These are phyloP conservation scores for Diaperis boleti DNA, from an alignment of 2,888 invertebrate genomes.

Conservation along the genomic window DNA sequence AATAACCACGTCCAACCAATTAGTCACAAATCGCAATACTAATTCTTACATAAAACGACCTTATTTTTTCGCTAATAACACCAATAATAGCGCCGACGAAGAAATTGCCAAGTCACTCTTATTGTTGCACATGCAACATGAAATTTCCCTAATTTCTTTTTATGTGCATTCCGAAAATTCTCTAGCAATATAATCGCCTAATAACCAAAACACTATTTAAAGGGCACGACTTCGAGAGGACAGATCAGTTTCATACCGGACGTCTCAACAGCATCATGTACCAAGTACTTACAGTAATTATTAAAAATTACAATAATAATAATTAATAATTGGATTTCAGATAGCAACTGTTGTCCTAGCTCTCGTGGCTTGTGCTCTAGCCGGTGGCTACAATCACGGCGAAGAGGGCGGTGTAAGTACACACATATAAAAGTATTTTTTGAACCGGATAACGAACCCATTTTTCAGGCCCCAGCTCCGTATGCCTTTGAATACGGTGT, in stretches of 20 bases:
- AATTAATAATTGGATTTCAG: conserved; percentile 2
- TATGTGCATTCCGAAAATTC: conserved; percentile 16
- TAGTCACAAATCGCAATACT: conserved; percentile 34
- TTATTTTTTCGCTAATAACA: conserved; percentile 18
- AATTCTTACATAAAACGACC: conserved; percentile 34
- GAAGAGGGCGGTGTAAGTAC: conserved; percentile 31
- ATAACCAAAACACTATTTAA: conserved; percentile 20
- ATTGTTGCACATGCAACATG: conserved; percentile 11
- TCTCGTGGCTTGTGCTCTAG: background rate
- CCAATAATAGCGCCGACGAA: background rate
- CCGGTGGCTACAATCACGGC: conserved; percentile 15
- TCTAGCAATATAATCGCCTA: background rate
- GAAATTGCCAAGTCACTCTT: conserved; percentile 19
- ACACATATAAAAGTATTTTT: too few relatives aligned
- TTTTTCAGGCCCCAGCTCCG: conserved; percentile 49
- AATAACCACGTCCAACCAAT: conserved; percentile 32
- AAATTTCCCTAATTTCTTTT: conserved; percentile 19
- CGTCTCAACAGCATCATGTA: conserved; percentile 1
- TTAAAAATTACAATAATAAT: background rate
- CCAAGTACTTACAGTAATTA: background rate
- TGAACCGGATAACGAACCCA: background rate
- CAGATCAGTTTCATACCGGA: background rate
- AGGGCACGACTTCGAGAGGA: background rate
- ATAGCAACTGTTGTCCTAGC: background rate
- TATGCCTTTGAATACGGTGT: conserved; percentile 66